Conservation (phyloP, 2,888 invertebrate species). For the Sminthurinus aureus region DNA sequence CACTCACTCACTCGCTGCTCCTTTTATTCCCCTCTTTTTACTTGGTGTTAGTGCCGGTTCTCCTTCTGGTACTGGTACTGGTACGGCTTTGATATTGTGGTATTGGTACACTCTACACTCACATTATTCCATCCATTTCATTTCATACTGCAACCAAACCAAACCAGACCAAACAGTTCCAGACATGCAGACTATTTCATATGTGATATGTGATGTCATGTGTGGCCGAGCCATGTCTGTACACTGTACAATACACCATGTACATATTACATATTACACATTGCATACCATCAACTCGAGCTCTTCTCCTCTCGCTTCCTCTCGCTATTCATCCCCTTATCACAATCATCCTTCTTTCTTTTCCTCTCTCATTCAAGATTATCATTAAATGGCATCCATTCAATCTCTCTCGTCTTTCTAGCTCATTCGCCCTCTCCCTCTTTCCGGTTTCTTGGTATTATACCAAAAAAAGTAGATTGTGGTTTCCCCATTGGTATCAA, state of each 20-base stretch:
- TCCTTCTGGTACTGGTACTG: too few relatives aligned
- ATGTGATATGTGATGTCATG: not conserved
- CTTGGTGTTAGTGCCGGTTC: too few relatives aligned
- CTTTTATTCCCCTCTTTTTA: not conserved
- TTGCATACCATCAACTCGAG: not conserved
- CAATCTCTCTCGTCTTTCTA: not conserved
- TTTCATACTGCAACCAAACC: too few relatives aligned
- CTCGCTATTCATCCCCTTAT: not conserved
- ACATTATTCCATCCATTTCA: too few relatives aligned
- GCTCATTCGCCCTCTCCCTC: not conserved
- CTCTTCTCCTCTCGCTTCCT: not conserved
- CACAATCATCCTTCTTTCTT: not conserved
- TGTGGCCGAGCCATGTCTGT: not conserved
- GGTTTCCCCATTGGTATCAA: not conserved
- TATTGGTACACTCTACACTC: too few relatives aligned
- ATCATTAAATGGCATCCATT: not conserved
- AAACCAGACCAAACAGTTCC: not conserved
- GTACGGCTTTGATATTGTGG: too few relatives aligned
- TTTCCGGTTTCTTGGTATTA: conserved; percentile 1
- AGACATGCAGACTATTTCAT: not conserved
- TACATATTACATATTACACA: too few relatives aligned
- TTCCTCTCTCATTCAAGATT: not conserved
- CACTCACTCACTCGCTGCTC: not conserved
- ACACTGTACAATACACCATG: too few relatives aligned
- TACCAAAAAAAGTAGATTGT: conserved; percentile 1